Conservation (phyloP, 2,113 vertebrate genomes). For the Gnathonemus longibarbis region DNA sequence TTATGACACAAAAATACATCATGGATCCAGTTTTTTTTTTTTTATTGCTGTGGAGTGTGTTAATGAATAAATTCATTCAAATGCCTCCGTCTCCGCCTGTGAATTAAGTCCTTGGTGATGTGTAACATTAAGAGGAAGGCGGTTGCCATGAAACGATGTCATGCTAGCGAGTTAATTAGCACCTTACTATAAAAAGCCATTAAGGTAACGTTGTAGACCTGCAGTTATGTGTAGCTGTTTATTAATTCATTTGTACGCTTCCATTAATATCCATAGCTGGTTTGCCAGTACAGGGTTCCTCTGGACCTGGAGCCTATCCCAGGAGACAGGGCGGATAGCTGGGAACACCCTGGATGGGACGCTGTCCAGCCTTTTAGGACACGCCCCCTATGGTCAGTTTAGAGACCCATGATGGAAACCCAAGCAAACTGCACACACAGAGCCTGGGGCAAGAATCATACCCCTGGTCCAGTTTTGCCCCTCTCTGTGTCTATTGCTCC, state of each 20-base stretch:
- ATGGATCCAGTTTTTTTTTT: background rate
- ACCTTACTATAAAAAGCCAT: conserved; percentile 7
- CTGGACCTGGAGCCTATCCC: background rate
- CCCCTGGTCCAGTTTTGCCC: background rate
- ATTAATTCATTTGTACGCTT: background rate
- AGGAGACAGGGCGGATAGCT: background rate
- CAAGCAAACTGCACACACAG: background rate
- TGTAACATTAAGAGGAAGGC: background rate
- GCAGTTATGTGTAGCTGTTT: background rate
- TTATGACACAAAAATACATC: background rate
- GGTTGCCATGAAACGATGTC: background rate
- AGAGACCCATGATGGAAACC: background rate
- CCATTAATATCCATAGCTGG: background rate
- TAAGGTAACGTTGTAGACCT: background rate
- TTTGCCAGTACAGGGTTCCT: background rate
- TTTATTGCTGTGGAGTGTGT: background rate
- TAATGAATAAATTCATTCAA: conserved; percentile 1
- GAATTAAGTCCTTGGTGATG: background rate
- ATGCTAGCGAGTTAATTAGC: conserved; percentile 1
- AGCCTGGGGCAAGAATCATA: background rate
- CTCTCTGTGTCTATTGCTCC: background rate
- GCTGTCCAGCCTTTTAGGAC: background rate
- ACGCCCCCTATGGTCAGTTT: background rate
- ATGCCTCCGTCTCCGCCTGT: background rate
- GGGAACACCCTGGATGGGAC: background rate